Base-by-base conservation (phyloP, 2,888 invertebrate species). In the Chrysolina oricalcia region DNA sequence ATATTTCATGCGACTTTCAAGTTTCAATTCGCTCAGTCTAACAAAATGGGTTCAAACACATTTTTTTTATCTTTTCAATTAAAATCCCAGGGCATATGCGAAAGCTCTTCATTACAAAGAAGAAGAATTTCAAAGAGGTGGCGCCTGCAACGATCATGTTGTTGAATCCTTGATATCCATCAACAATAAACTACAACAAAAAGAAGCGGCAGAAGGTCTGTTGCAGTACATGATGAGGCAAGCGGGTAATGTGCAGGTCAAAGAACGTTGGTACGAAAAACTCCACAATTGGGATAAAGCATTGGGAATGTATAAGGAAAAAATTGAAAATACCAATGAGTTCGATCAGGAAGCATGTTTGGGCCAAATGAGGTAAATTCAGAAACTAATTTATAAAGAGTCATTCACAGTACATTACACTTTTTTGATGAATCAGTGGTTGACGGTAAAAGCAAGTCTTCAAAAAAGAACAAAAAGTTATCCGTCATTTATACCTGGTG, bases 231-330 rank as follows among this genome's bases (percentile, higher is more conserved):
- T 97, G 2, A 96, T 96, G 92, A 94, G 95, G 84, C 93, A 94
- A 35, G 93, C 81, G 3, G 92, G 92, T 0, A 92, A 93, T 80
- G 91, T 92, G 17, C 90, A 90, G 76, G 75, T 81, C 8, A 78
- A 83, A 75, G 97, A 98, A 64, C 92, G 97, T 9, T 99, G 99
- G 99, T 98, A 98, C 88, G 99, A 99, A 87, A 99, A 99, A 88
- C 90, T 99, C 1, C 98, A 99, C 89, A 98, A 98, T 87, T 99
- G 99, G 99, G 98, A 98, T 83, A 97, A 97, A 86, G 99, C 99
- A 0, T 90, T 98, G 56, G 92, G 94, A 77, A 92, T 97, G 0
- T 99, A 99, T 85, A 92, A 94, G 66, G 93, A 93, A 69, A 95
- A 96, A 84, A 89, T 96, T 59, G 90, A 91, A 9, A 89, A 89